Evolutionary conservation across 1,140 invertebrate species (phyloP).

Genomic region (Gonioctena quinquepunctata): DNA sequence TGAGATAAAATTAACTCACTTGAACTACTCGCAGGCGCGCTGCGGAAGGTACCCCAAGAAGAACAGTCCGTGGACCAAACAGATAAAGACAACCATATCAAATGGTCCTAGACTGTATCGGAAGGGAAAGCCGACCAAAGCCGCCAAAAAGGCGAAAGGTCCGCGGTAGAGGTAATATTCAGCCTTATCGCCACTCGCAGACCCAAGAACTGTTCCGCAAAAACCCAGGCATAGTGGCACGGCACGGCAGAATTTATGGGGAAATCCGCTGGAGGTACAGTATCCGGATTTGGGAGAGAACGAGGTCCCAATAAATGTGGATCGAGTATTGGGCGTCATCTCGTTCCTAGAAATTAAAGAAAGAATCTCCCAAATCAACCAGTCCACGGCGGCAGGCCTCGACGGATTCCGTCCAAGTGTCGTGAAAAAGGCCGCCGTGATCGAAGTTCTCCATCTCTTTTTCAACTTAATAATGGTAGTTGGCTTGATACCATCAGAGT

Average conservation of each 20-base stretch:
- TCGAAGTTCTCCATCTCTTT: conserved; percentile 9
- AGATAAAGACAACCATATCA: background rate
- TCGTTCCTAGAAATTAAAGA: background rate
- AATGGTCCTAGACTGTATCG: background rate
- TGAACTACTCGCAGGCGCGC: background rate
- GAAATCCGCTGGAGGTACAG: background rate
- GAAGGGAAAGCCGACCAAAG: background rate
- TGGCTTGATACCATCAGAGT: conserved; percentile 24
- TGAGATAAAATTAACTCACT: background rate
- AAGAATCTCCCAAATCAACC: background rate
- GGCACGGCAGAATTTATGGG: background rate
- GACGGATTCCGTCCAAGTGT: background rate
- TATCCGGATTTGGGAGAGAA: background rate
- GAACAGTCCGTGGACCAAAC: background rate
- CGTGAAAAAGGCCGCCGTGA: background rate
- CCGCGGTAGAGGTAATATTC: background rate
- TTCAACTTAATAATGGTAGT: conserved; percentile 15
- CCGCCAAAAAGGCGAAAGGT: background rate
- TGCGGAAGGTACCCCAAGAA: background rate
- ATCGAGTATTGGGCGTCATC: background rate
- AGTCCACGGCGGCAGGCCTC: background rate
- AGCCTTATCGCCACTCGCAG: background rate
- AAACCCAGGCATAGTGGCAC: conserved; percentile 1
- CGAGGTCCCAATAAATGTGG: background rate
- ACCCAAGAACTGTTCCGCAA: conserved; percentile 14